phyloP scores from a whole-genome alignment of 2,888 invertebrate genomes.

The Chorisops tibialis region DNA sequence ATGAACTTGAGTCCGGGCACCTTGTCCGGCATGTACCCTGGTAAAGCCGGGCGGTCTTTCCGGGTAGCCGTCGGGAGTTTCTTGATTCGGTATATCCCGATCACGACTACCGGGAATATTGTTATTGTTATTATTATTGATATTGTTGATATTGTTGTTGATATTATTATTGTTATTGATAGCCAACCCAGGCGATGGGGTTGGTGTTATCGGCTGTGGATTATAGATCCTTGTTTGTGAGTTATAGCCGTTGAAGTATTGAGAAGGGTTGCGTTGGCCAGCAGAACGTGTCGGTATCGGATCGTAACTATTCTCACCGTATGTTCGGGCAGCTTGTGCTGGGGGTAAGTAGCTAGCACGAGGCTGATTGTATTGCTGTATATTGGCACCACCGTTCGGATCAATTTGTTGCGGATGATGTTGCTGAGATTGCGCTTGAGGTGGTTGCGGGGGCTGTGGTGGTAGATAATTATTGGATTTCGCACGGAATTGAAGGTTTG shows the following conservation, averaged over 20 bases:
- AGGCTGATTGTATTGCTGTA: constrained; percentile 18
- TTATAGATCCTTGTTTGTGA: constrained; percentile 24
- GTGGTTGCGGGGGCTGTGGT: constrained; percentile 40
- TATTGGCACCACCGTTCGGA: neutral
- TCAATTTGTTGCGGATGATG: constrained; percentile 36
- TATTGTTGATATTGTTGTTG: constrained; percentile 29
- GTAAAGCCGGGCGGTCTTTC: constrained; percentile 64
- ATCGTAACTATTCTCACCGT: constrained; percentile 47
- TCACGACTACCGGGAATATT: constrained; percentile 20
- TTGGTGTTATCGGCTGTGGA: neutral
- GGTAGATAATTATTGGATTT: constrained; percentile 49
- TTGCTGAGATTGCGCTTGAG: constrained; percentile 5
- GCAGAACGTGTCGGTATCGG: constrained; percentile 34
- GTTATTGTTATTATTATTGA: constrained; percentile 33
- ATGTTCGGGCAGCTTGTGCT: constrained; percentile 39
- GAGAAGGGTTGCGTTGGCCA: neutral
- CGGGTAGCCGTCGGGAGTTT: constrained; percentile 45
- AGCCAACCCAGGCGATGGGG: constrained; percentile 14
- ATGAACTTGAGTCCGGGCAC: constrained; percentile 54
- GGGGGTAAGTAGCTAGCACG: constrained; percentile 21
- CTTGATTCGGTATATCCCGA: constrained; percentile 2
- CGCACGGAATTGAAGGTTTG: constrained; percentile 40
- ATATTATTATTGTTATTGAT: constrained; percentile 34
- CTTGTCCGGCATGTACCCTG: constrained; percentile 59
- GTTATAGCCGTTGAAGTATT: constrained; percentile 30